Percentiles rank a stretch among this genome's conserved stretches.
phyloP scores from a whole-genome alignment of 2,888 invertebrate species.

The Piscicola geometra region DNA sequence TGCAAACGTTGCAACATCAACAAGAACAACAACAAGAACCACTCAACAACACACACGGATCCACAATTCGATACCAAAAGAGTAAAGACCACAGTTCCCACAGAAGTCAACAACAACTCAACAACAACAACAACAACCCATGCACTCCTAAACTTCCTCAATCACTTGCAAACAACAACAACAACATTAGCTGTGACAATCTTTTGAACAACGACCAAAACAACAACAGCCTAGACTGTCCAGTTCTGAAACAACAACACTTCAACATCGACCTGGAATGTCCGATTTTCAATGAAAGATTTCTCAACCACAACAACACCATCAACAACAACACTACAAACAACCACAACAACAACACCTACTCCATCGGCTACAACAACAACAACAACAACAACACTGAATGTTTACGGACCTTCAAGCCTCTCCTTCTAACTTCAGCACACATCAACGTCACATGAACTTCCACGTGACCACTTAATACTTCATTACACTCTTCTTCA shows the following conservation, averaged over 20 bases:
- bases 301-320: constrained; percentile 17
- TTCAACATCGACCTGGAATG: constrained; percentile 18
- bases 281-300: constrained; percentile 36
- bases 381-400: constrained; percentile 21
- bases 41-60: neutral
- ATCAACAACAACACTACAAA: constrained; percentile 4
- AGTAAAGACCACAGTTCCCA: neutral
- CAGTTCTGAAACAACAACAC: neutral
- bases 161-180: no score
- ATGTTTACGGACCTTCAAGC: neutral
- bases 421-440: neutral
- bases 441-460: neutral
- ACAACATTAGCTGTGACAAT: no score
- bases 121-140: constrained; percentile 5
- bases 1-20: constrained; percentile 1
- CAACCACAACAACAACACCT: constrained; percentile 25
- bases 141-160: no score
- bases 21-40: neutral
- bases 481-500: no score
- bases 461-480: neutral
- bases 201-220: neutral
- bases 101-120: neutral
- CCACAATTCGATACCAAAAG: neutral
- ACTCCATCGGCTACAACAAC: neutral
- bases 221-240: neutral